These are phyloP conservation scores for Terrapene triunguis DNA, from an alignment of 2,113 vertebrate genomes.

Conservation along the genomic window DNA sequence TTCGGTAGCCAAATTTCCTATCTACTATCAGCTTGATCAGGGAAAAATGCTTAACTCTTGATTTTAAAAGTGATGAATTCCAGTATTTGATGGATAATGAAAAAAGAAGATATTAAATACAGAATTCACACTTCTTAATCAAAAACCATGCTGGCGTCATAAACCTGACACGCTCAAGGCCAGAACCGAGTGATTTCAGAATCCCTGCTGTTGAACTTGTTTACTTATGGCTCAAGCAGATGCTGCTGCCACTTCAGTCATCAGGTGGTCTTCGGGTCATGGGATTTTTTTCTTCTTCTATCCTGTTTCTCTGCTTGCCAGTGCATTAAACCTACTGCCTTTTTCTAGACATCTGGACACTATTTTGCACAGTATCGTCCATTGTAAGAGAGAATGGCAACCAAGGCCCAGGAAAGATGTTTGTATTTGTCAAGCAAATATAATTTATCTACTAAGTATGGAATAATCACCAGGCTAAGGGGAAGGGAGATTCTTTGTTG, in stretches of 20 bases:
- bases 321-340: neutral
- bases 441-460: neutral
- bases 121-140: neutral
- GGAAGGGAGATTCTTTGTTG: neutral
- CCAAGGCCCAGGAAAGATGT: neutral
- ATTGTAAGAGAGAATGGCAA: neutral
- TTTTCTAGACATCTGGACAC: neutral
- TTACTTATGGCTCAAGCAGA: constrained; percentile 9
- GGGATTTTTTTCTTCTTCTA: neutral
- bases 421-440: constrained; percentile 41
- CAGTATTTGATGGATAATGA: constrained; percentile 17
- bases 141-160: constrained; percentile 10
- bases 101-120: neutral
- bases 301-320: constrained; percentile 25
- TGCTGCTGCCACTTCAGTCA: constrained; percentile 31
- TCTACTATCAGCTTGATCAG: neutral
- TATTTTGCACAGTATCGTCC: neutral
- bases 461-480: neutral
- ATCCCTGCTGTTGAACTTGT: neutral
- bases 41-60: neutral
- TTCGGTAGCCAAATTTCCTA: constrained; percentile 58
- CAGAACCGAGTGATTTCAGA: constrained; percentile 21
- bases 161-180: neutral
- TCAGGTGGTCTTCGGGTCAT: neutral
- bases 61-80: constrained; percentile 47